Base-by-base conservation (phyloP, 1,140 invertebrate species). In the Brachionus paranguensis region DNA sequence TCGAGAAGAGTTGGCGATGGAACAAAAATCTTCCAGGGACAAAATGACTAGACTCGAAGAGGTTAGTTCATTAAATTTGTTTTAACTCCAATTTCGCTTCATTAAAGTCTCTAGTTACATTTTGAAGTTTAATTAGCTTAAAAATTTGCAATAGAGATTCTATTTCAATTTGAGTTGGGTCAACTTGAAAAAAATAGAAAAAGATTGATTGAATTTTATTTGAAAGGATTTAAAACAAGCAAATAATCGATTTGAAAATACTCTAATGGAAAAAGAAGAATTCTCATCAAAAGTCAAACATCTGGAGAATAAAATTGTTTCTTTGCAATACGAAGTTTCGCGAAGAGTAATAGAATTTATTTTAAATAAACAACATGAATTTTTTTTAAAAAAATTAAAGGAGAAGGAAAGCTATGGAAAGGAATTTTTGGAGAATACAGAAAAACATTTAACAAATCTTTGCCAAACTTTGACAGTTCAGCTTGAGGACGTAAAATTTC, bases 361-460 rank as follows among this genome's bases (percentile, higher is more conserved):
- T 41, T 24, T 24, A 74, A 74, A 74, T 17, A 17, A 24, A 14
- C 43, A 72, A 72, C 6, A 20, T 72, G 17, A 72, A 41, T 0
- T n/a, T 43, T 17, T 14, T 24, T 45, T 24, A 43, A 20, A 24
- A 65, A 65, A 8, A 10, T 74, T 74, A 12, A 79, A 79, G 76
- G 76, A 79, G 14, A 79, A 55, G 10, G 78, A 81, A 29, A 41
- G n/a, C 12, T 45, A 60, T 43, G n/a, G 12, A 1, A 64, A 43
- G 45, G 78, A 60, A 43, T 41, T 64, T 14, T 12, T 29, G 6
- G 78, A 81, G 37, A 68, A 47, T 47, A 64, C 53, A 8, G 53
- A 81, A 41, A 81, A 60, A 47, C 78, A 81, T 81, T 81, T 81
- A 3, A 81, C 78, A 43, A 81, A 64, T 47, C 60, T 81, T 45